Evolutionary conservation across 2,888 invertebrate species (phyloP), one percentile per base, ranked within the genome.

Genomic region (Psylliodes chrysocephalus): DNA sequence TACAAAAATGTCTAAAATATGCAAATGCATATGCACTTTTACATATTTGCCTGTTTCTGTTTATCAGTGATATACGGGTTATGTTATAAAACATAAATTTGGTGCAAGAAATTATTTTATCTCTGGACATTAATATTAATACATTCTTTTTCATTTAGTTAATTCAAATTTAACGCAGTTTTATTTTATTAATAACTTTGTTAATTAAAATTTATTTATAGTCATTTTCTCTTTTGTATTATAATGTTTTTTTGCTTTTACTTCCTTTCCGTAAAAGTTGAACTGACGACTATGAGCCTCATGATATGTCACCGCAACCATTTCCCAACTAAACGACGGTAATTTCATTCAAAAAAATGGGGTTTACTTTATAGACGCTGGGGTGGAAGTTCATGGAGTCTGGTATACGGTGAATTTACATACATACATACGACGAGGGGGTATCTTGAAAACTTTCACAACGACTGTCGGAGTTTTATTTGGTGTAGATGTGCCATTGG

Each of bases 271-370:
- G 40, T 2, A 17, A 1, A 17, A 40, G 17, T 15, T n/a, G 22
- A 12, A n/a, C 15, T 44, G 18, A 22, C 46, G 46, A 12, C 22
- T 46, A 5, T 46, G 46, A 14, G 8, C 10, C 14, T 59, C 40
- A 55, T 59, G 65, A 65, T 59, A 62, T 59, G 57, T 59, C 66
- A 55, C 54, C 59, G 28, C 55, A 51, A 55, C 46, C 62, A 40
- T 63, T 62, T 46, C 46, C 33, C 47, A 51, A 22, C 52, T 55
- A 55, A 59, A 52, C 55, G 66, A 63, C 57, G 25, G 53, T 57
- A 57, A 63, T 63, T 52, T 57, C 33, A 57, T 57, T 44, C 40
- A 57, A 56, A 54, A n/a, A 63, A 63, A 62, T 49, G 51, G 18
- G 33, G 56, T 51, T 57, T 63, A 52, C 38, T 63, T 63, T 54